Evolutionary conservation across 2,113 vertebrate genomes (phyloP), one percentile per base, ranked within the genome.

Genomic region (Amphiprion percula): DNA sequence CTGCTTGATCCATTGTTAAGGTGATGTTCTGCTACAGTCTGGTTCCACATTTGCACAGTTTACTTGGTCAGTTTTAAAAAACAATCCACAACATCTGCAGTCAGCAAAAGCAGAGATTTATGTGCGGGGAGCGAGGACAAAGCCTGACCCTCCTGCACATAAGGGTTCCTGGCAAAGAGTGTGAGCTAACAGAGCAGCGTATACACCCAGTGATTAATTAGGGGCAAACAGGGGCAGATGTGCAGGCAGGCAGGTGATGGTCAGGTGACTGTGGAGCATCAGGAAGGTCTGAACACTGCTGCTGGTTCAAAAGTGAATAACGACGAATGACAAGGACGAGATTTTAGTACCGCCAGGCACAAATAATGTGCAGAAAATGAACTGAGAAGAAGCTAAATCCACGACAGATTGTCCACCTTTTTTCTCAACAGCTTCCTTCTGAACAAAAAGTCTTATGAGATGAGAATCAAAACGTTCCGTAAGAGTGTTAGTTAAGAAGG

Each of bases 211-310:
- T 39, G 44, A 28, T 39, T 59, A 50, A 76, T 67, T 16, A 67
- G 33, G 17, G 2, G 28, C 8, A 59, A 50, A 1, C 7, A 49
- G 30, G 23, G 46, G 23, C 33, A 61, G 54, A 24, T 41, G 46
- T 68, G 54, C 30, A 47, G 39, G 44, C 30, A 47, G 39, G 44
- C 30, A 68, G 64, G 73, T 50, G 44, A 58, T 16, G 28, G 30
- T 76, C 63, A 49, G n/a, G 41, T 66, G 16, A 59, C 9, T 19
- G 49, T n/a, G 49, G 49, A 19, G 15, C 49, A 50, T 50, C 49
- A n/a, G 15, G 49, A 50, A 4, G 49, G 49, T n/a, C 16, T 21
- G 49, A 21, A 52, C 8, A 10, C 8, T 52, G 16, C 49, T 21
- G n/a, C 49, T 1, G n/a, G 49, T 50, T n/a, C 4, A n/a, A 19